These are phyloP conservation scores for Cylindroiulus punctatus DNA, from an alignment of 2,888 invertebrate genomes.

Conservation along the genomic window DNA sequence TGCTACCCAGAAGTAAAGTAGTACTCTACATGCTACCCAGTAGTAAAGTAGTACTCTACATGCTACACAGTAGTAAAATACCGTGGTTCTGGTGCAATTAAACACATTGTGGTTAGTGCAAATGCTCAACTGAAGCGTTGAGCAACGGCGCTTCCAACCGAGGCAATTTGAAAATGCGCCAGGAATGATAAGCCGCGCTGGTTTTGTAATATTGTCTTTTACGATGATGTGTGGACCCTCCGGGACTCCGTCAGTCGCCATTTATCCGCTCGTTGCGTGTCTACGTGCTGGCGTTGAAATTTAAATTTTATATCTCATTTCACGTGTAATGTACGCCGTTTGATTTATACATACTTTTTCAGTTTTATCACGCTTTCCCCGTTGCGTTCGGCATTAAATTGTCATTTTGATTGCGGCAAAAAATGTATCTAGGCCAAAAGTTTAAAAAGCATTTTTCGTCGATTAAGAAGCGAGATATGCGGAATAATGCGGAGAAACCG, in stretches of 20 bases:
- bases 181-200: background rate
- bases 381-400: constrained; percentile 7
- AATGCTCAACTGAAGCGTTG: background rate
- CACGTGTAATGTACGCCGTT: background rate
- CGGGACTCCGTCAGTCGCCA: constrained; percentile 19
- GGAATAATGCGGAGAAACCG: background rate
- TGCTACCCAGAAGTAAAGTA: no score
- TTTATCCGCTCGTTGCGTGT: background rate
- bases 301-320: constrained; percentile 20
- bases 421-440: constrained; percentile 32
- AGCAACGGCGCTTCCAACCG: background rate
- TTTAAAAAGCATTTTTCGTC: background rate
- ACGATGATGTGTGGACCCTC: constrained; percentile 2
- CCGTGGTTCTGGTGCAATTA: no score
- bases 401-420: background rate
- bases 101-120: no score
- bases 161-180: background rate
- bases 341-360: constrained; percentile 16
- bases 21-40: no score
- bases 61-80: no score
- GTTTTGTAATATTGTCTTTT: background rate
- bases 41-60: no score
- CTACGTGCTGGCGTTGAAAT: background rate
- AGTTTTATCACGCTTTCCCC: constrained; percentile 32
- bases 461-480: constrained; percentile 25